Evolutionary conservation across 2,113 vertebrate genomes (phyloP).

Genomic region (Dipodomys merriami): DNA sequence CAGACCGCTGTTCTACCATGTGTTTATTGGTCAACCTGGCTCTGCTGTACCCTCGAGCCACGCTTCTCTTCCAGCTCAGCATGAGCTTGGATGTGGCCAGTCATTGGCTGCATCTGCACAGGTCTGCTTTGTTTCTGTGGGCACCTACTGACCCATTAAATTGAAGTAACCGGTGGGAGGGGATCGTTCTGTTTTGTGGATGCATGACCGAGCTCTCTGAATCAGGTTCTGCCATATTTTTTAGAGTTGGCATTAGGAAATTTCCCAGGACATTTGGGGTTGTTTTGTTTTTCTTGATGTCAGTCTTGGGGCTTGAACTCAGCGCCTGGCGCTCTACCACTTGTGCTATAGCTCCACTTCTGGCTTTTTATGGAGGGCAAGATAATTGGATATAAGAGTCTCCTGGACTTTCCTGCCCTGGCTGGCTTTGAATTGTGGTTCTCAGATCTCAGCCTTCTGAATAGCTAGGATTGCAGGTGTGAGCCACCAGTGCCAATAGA

Average conservation of each 20-base stretch:
- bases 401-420: no score
- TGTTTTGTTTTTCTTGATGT: no score
- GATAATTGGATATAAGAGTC: no score
- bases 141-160: not conserved
- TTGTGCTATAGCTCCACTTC: no score
- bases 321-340: no score
- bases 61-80: constrained; percentile 93
- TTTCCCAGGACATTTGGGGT: not conserved
- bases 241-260: not conserved
- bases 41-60: constrained; percentile 91
- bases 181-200: not conserved
- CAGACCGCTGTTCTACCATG: constrained; percentile 94
- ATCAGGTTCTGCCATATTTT: not conserved
- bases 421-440: no score
- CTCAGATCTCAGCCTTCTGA: no score
- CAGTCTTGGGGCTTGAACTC: no score
- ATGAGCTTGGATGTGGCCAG: constrained; percentile 94
- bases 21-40: constrained; percentile 95
- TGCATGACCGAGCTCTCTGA: not conserved
- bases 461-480: no score
- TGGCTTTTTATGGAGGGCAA: no score
- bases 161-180: not conserved
- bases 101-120: constrained; percentile 96
- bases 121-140: constrained; percentile 69
- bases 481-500: no score